These are phyloP conservation scores for Leucozona laternaria DNA, from an alignment of 2,888 invertebrate species.

Conservation along the genomic window DNA sequence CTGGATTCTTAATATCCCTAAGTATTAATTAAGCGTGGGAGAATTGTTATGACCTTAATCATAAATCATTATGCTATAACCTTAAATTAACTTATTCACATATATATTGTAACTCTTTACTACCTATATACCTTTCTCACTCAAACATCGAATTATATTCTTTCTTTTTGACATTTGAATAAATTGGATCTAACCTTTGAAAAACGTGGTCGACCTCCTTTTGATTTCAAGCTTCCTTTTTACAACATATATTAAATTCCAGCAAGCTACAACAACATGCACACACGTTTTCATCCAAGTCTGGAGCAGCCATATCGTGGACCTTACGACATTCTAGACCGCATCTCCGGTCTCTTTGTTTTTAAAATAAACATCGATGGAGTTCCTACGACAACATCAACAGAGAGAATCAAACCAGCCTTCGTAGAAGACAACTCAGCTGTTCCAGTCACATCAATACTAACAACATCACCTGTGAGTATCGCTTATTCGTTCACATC, in stretches of 20 bases:
- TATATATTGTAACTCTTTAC: too few species aligned
- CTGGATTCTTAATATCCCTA: not conserved
- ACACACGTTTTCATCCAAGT: conserved; percentile 23
- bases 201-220: too few species aligned
- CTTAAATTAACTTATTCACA: too few species aligned
- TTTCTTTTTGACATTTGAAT: too few species aligned
- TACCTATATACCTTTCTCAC: too few species aligned
- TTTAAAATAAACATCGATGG: not conserved
- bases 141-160: too few species aligned
- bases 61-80: too few species aligned
- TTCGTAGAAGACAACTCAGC: not conserved
- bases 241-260: too few species aligned
- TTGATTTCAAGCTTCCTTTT: too few species aligned
- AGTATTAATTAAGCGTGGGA: conserved; percentile 19
- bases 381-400: not conserved
- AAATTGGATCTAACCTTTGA: too few species aligned
- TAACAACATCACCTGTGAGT: not conserved
- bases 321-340: not conserved
- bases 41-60: conserved; percentile 25
- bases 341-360: not conserved
- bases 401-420: not conserved
- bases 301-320: not conserved
- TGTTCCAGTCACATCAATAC: not conserved
- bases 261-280: too few species aligned
- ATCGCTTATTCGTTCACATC: not conserved